These are phyloP conservation scores for Gavialis gangeticus DNA, from an alignment of 2,113 vertebrate genomes.

Conservation along the genomic window DNA sequence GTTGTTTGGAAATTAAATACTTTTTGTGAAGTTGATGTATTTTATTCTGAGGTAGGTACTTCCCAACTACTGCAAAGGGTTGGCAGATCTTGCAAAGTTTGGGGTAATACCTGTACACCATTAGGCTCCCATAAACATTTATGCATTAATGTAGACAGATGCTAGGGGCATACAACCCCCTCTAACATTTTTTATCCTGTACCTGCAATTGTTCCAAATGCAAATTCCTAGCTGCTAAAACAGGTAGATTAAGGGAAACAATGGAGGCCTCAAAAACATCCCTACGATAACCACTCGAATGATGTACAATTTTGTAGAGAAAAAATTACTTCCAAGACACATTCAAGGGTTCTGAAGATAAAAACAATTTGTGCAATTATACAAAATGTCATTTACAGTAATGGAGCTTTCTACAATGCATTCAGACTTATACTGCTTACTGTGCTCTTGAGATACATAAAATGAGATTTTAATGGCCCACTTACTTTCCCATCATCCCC, in stretches of 20 bases:
- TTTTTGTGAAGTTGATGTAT: background rate
- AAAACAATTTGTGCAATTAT: rapidly evolving
- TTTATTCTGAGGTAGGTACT: background rate
- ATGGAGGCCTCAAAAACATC: background rate
- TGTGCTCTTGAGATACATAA: background rate
- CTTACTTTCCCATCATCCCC: constrained; percentile 96
- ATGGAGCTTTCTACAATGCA: background rate
- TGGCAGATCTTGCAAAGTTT: background rate
- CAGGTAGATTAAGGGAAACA: rapidly evolving
- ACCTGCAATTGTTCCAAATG: background rate
- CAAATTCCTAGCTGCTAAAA: background rate
- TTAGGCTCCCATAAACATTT: rapidly evolving
- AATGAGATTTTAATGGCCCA: background rate
- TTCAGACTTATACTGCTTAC: background rate
- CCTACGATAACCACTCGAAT: background rate
- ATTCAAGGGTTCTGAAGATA: background rate
- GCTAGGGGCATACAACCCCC: background rate
- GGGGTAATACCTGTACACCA: background rate
- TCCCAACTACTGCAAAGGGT: background rate
- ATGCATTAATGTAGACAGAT: background rate
- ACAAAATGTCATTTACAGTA: background rate
- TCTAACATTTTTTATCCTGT: background rate
- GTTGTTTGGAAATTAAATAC: background rate
- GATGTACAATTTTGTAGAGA: background rate
- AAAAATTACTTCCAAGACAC: background rate